Evolutionary conservation across 1,140 invertebrate genomes (phyloP).

Genomic region (Amphibalanus amphitrite): DNA sequence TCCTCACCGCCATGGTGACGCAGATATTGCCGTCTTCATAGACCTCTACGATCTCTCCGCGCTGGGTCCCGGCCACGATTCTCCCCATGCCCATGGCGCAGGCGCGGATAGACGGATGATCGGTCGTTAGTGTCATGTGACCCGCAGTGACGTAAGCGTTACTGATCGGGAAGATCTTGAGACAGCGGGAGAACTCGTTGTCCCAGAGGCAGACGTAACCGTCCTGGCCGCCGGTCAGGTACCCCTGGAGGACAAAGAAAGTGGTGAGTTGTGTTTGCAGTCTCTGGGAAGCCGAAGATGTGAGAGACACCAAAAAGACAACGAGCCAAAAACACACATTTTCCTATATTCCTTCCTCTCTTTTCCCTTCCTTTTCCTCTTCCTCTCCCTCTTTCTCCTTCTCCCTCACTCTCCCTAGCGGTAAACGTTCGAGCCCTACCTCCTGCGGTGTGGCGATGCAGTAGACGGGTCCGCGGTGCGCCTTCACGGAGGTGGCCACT

Average conservation of each 20-base stretch:
- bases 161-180: constrained; percentile 15
- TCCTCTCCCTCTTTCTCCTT: too few species aligned
- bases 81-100: background rate
- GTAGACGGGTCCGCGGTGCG: constrained; percentile 14
- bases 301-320: too few species aligned
- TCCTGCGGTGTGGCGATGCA: constrained; percentile 11
- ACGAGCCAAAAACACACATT: too few species aligned
- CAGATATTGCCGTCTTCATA: background rate
- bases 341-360: too few species aligned
- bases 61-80: background rate
- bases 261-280: too few species aligned
- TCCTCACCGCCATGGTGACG: background rate
- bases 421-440: too few species aligned
- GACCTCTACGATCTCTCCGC: background rate
- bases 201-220: constrained; percentile 16
- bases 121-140: background rate
- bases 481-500: constrained; percentile 13
- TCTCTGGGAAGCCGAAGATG: too few species aligned
- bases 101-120: background rate
- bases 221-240: constrained; percentile 15
- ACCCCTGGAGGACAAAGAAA: too few species aligned
- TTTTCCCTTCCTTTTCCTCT: too few species aligned
- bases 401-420: too few species aligned
- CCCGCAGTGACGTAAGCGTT: constrained; percentile 6
- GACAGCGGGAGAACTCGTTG: constrained; percentile 13